Evolutionary conservation across 2,113 vertebrate genomes (phyloP).

Genomic region (Pterocles burchelli): DNA sequence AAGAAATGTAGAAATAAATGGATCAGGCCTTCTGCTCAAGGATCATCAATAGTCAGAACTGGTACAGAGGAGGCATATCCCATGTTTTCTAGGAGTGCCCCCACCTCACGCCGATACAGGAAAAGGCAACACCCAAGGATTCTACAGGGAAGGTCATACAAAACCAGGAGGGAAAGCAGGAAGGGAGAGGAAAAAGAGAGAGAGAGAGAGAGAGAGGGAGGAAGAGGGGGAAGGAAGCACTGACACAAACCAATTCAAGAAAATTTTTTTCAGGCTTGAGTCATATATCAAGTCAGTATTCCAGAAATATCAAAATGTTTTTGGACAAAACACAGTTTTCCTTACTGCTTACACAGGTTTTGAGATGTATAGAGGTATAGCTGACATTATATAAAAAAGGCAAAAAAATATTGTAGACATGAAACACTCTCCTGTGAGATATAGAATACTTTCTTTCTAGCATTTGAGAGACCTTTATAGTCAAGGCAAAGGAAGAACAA

Average conservation of each 20-base stretch:
- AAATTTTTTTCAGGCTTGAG: neutral
- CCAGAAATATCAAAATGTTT: neutral
- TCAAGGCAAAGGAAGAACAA: neutral
- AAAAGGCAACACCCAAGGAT: neutral
- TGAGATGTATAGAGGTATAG: neutral
- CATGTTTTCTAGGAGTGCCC: neutral
- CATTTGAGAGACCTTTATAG: neutral
- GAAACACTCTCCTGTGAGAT: neutral
- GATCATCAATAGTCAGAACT: too few species aligned
- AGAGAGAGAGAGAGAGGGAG: neutral
- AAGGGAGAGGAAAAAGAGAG: neutral
- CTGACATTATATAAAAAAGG: neutral
- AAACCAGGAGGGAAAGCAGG: neutral
- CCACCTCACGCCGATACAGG: rapidly evolving
- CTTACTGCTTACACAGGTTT: neutral
- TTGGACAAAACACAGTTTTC: neutral
- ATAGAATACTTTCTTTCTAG: neutral
- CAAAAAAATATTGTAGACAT: neutral
- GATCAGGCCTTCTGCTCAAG: neutral
- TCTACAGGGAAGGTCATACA: neutral
- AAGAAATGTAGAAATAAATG: neutral
- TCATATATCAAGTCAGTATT: neutral
- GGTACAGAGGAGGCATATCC: neutral
- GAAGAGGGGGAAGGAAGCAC: neutral
- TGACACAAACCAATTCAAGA: neutral